These are phyloP conservation scores for Morpho achilles DNA, from an alignment of 2,888 invertebrate species.

Conservation along the genomic window DNA sequence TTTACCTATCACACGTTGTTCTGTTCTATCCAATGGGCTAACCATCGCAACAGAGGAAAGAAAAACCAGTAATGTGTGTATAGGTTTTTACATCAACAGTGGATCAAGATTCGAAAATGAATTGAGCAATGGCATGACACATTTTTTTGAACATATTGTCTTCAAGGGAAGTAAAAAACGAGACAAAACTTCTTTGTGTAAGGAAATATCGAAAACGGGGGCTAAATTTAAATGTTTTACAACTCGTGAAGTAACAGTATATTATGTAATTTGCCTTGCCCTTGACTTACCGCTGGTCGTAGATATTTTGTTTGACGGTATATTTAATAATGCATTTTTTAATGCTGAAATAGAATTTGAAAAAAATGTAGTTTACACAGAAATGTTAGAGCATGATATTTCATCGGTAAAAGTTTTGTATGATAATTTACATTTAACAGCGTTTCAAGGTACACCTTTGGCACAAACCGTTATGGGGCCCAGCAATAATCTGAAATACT, in stretches of 20 bases:
- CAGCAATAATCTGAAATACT: conserved; percentile 81
- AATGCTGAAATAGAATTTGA: conserved; percentile 49
- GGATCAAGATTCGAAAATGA: conserved; percentile 55
- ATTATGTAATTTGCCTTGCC: conserved; percentile 95
- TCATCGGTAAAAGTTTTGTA: conserved; percentile 43
- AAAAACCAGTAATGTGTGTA: conserved; percentile 79
- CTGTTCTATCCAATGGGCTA: conserved; percentile 89
- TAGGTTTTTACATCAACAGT: conserved; percentile 54
- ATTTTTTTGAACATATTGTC: conserved; percentile 64
- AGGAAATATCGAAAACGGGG: conserved; percentile 96
- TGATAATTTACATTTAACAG: conserved; percentile 64
- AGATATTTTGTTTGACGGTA: conserved; percentile 95
- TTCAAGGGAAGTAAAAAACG: conserved; percentile 84
- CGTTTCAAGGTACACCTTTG: conserved; percentile 68
- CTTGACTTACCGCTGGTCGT: conserved; percentile 92
- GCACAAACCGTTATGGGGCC: conserved; percentile 78
- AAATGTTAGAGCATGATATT: conserved; percentile 55
- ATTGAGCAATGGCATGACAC: conserved; percentile 54
- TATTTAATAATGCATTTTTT: conserved; percentile 85
- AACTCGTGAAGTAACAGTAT: conserved; percentile 96
- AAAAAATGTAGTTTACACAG: conserved; percentile 48
- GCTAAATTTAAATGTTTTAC: conserved; percentile 98
- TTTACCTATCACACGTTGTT: conserved; percentile 89
- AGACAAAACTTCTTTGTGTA: conserved; percentile 89
- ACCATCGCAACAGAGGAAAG: conserved; percentile 96